Conservation (phyloP, 2,113 vertebrate genomes). For the Tragelaphus buxtoni region DNA sequence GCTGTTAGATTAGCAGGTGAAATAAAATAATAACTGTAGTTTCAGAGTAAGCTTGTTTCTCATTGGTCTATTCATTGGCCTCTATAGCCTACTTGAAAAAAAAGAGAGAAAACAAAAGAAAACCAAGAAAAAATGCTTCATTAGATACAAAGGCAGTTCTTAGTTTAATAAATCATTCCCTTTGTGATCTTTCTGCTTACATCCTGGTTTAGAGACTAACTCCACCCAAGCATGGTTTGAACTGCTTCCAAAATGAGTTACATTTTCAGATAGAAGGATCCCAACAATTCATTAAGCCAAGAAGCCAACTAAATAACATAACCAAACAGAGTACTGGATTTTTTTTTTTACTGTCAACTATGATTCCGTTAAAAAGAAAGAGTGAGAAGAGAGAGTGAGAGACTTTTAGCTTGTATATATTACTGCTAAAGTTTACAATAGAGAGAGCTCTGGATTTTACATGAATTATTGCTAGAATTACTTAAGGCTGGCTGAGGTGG, state of each 20-base stretch:
- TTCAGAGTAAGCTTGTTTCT: neutral
- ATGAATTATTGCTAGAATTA: neutral
- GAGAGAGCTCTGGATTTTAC: neutral
- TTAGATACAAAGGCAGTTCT: neutral
- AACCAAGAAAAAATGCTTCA: neutral
- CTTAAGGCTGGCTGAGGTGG: neutral
- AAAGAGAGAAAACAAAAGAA: neutral
- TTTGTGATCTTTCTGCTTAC: constrained; percentile 49
- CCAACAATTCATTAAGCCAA: constrained; percentile 35
- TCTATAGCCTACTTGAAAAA: neutral
- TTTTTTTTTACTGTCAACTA: neutral
- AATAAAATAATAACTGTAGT: neutral
- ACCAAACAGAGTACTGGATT: neutral
- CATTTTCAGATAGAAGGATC: constrained; percentile 64
- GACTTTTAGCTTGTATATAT: neutral
- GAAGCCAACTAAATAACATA: constrained; percentile 44
- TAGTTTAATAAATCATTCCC: constrained; percentile 8
- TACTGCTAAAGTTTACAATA: neutral
- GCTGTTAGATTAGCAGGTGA: neutral
- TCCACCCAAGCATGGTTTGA: constrained; percentile 27
- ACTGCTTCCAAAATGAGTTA: constrained; percentile 22
- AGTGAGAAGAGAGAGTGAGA: neutral
- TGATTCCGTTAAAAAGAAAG: neutral
- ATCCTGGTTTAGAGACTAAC: constrained; percentile 43
- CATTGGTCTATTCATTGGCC: neutral